Percentiles rank a stretch among this genome's conserved stretches.
phyloP scores from a whole-genome alignment of 2,797 vertebrate species.

The Cuniculus paca region DNA sequence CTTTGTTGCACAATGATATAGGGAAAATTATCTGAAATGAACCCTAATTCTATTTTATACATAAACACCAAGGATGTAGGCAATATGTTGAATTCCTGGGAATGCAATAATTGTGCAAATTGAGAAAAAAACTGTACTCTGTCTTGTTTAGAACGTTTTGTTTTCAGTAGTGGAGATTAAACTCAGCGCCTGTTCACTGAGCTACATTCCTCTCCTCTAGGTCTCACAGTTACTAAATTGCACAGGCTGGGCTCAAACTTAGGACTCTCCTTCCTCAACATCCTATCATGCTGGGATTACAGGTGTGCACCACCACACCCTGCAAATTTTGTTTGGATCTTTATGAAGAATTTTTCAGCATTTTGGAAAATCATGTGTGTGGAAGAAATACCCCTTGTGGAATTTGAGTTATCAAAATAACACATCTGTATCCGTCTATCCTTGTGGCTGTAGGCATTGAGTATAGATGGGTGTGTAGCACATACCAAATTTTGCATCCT shows the following conservation, averaged over 20 bases:
- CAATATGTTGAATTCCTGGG: neutral
- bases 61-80: neutral
- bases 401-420: neutral
- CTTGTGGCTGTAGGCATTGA: neutral
- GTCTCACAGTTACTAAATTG: neutral
- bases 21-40: neutral
- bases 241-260: neutral
- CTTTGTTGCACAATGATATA: neutral
- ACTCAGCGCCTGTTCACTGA: neutral
- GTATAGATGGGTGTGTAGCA: neutral
- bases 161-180: neutral
- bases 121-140: neutral
- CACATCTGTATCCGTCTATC: neutral
- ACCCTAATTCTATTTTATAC: slow-evolving; percentile 20
- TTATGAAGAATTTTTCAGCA: neutral
- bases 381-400: neutral
- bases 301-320: neutral
- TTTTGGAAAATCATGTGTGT: slow-evolving; percentile 25
- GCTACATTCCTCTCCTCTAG: neutral
- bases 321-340: neutral
- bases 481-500: neutral
- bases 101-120: neutral
- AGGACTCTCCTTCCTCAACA: neutral
- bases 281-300: neutral
- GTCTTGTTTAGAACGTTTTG: neutral